Evolutionary conservation across 2,113 vertebrate genomes (phyloP).

Genomic region (Bos javanicus): DNA sequence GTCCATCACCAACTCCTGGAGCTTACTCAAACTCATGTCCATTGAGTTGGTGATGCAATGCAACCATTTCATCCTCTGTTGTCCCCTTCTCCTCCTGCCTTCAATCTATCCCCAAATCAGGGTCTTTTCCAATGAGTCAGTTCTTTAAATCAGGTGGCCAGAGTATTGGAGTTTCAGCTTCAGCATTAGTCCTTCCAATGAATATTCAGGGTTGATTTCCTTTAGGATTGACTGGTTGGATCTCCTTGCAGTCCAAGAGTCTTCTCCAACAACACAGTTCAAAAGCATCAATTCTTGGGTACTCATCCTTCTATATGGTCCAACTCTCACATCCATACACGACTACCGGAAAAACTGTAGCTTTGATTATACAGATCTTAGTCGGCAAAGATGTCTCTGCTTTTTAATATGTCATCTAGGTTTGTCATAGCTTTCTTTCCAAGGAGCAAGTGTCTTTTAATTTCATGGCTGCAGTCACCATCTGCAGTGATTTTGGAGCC

Average conservation of each 20-base stretch:
- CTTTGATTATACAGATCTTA: background rate
- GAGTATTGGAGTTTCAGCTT: background rate
- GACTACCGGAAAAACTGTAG: background rate
- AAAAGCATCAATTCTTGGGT: background rate
- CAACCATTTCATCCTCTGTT: background rate
- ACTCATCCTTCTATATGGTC: background rate
- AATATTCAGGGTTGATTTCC: background rate
- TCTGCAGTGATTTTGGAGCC: background rate
- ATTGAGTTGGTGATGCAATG: background rate
- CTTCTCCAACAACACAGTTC: background rate
- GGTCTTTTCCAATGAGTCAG: background rate
- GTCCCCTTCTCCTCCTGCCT: background rate
- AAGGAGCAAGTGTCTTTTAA: background rate
- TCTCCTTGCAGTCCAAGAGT: background rate
- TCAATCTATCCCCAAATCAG: background rate
- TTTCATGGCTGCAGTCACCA: background rate
- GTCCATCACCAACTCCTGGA: background rate
- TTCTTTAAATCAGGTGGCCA: background rate
- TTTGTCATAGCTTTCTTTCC: background rate
- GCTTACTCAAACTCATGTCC: background rate
- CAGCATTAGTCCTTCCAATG: background rate
- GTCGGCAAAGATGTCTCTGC: background rate
- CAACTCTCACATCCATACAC: background rate
- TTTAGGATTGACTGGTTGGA: background rate
- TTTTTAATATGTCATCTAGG: background rate